Evolutionary conservation across 2,888 invertebrate genomes (phyloP).

Genomic region (Muscina levida): DNA sequence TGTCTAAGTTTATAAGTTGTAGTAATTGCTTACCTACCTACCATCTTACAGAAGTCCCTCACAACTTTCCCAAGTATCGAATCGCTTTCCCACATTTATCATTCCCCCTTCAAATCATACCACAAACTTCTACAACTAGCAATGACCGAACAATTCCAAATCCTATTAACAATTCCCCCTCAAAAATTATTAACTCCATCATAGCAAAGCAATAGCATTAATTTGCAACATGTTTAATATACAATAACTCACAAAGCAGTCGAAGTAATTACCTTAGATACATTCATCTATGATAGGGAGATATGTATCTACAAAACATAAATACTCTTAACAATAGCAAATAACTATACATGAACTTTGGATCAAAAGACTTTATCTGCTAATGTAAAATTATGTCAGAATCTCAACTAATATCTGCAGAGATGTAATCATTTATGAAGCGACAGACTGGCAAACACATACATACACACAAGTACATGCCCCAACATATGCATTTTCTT

Average conservation of each 20-base stretch:
- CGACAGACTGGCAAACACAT: constrained; percentile 30
- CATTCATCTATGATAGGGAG: constrained; percentile 1
- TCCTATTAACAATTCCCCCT: not conserved
- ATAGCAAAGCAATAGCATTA: constrained; percentile 45
- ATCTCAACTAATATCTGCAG: constrained; percentile 53
- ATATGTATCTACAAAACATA: constrained; percentile 28
- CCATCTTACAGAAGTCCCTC: too few species aligned
- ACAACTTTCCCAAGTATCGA: too few species aligned
- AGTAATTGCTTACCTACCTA: too few species aligned
- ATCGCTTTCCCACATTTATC: too few species aligned
- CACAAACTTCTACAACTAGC: too few species aligned
- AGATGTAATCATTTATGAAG: constrained; percentile 58
- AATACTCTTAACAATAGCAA: constrained; percentile 50
- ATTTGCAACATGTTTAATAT: constrained; percentile 56
- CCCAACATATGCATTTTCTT: constrained; percentile 28
- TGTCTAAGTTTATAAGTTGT: too few species aligned
- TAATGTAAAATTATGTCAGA: not conserved
- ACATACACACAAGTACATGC: too few species aligned
- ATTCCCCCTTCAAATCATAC: too few species aligned
- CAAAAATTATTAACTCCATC: constrained; percentile 44
- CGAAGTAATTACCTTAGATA: constrained; percentile 18
- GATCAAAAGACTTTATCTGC: constrained; percentile 12
- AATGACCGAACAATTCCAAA: too few species aligned
- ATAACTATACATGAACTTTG: constrained; percentile 14
- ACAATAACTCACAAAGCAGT: too few species aligned